Percentiles rank a stretch among this genome's conserved stretches.
Conservation (phyloP, 1,140 invertebrate genomes). For the Dolichoris vasculosae region DNA sequence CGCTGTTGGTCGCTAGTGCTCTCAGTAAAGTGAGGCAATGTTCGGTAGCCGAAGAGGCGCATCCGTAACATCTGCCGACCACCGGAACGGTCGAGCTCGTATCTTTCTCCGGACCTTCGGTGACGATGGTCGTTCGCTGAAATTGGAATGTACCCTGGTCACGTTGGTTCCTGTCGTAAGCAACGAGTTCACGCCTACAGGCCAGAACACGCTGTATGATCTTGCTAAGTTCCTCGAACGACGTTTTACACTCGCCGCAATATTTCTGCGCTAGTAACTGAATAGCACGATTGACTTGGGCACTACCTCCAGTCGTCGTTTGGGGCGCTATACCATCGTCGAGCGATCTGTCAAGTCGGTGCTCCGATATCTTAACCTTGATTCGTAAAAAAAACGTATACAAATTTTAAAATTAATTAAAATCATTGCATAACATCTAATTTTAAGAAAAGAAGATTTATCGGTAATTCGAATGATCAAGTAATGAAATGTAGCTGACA, state of each 20-base stretch:
- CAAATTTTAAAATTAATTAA: neutral
- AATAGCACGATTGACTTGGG: conserved; percentile 88
- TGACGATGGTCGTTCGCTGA: conserved; percentile 42
- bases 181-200: conserved; percentile 91
- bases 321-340: conserved; percentile 76
- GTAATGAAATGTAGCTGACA: no score
- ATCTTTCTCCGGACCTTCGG: conserved; percentile 19
- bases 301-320: conserved; percentile 69
- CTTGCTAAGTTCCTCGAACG: conserved; percentile 97
- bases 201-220: conserved; percentile 94
- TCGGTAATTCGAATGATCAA: no score
- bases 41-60: conserved; percentile 90
- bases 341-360: conserved; percentile 79
- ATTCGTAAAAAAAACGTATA: neutral
- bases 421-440: no score
- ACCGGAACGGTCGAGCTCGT: conserved; percentile 48
- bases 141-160: conserved; percentile 64
- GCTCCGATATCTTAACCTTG: conserved; percentile 81
- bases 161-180: conserved; percentile 91
- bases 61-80: conserved; percentile 86
- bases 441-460: no score
- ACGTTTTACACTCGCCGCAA: conserved; percentile 93
- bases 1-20: conserved; percentile 90
- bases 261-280: conserved; percentile 93
- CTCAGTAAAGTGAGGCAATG: conserved; percentile 94